Conservation (phyloP, 2,888 invertebrate species). For the Beris morrisii region DNA sequence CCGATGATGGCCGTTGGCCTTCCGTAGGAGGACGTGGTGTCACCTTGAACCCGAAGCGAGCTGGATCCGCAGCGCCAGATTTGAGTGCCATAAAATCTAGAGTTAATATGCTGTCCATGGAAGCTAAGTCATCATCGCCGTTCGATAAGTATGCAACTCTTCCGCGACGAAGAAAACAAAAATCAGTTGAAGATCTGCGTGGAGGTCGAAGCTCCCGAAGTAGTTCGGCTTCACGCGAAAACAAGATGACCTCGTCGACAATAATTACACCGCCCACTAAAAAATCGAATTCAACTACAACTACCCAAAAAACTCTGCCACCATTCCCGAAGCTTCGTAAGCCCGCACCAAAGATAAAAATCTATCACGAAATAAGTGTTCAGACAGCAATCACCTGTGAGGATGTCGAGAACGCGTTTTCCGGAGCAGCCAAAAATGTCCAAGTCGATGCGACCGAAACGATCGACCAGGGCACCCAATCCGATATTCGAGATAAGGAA, state of each 20-base stretch:
- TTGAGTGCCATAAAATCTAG: conserved; percentile 48
- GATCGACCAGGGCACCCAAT: conserved; percentile 63
- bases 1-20: conserved; percentile 74
- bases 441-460: conserved; percentile 58
- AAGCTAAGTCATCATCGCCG: conserved; percentile 56
- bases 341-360: conserved; percentile 62
- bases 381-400: conserved; percentile 75
- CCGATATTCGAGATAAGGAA: conserved; percentile 67
- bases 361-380: conserved; percentile 77
- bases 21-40: conserved; percentile 47
- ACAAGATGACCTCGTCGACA: conserved; percentile 54
- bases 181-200: conserved; percentile 62
- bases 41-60: conserved; percentile 44
- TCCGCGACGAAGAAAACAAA: conserved; percentile 72
- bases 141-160: conserved; percentile 78
- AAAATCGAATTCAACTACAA: conserved; percentile 43
- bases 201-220: conserved; percentile 53
- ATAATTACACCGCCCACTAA: conserved; percentile 48
- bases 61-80: conserved; percentile 51
- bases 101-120: conserved; percentile 47
- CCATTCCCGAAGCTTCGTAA: conserved; percentile 58
- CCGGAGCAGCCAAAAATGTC: conserved; percentile 59
- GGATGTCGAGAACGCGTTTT: conserved; percentile 73
- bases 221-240: conserved; percentile 58
- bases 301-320: conserved; percentile 52